Base-by-base conservation (phyloP, 2,888 invertebrate genomes). In the Luperina testacea region DNA sequence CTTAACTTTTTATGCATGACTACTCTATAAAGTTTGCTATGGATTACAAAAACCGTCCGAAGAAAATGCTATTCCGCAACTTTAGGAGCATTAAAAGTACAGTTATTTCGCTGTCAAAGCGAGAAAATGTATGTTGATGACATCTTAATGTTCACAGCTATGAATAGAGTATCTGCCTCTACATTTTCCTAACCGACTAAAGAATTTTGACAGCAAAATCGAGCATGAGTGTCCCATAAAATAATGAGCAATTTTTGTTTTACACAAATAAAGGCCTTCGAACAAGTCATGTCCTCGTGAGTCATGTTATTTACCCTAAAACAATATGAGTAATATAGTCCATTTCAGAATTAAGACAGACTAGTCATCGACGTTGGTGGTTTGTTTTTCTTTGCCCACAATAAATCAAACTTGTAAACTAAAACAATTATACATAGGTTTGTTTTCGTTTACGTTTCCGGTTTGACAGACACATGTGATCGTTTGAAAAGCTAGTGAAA, bases 401-500 rank as follows among this genome's bases (percentile, higher is more conserved):
- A 91, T 93, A 93, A 92, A 92, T 92, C 90, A 91, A 93, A 92
- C 91, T 89, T 89, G 89, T 91, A 92, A 92, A 93, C 90, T 90
- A 93, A 93, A 94, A 95, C 95, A 95, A 94, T 93, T 89, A 88
- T 89, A 38, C 4, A 38, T 32, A 90, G 91, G 91, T 94, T 94
- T 95, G 95, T 95, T 94, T 95, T 94, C 92, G 88, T 94, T 91
- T 90, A 90, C 92, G 91, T 94, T 95, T 95, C 94, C 95, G 94
- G 92, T 92, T 90, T 88, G 87, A 88, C 89, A 88, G 91, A 91
- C 93, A 94, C 94, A 92, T 94, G 93, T 93, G 92, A 92, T 91
- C 89, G 89, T 88, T 90, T 86, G 85, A 89, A 89, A 87, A 88
- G 88, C 83, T 87, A 82, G 88, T 88, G 87, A 89, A 90, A 88